Conservation (phyloP, 1,140 invertebrate species). For the Elymnias hypermnestra region DNA sequence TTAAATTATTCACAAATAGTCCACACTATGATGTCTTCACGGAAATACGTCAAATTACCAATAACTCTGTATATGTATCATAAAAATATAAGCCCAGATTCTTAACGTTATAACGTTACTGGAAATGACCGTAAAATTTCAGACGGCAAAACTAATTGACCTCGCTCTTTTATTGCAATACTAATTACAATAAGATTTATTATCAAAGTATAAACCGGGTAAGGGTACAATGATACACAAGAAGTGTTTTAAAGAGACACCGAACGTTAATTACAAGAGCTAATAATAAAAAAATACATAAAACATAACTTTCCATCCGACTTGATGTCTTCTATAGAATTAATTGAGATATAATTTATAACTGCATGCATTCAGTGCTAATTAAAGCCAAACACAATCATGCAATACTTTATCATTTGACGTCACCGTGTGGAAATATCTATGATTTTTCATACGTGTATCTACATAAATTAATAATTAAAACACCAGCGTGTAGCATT, state of each 20-base stretch:
- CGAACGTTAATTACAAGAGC: slow-evolving; percentile 12
- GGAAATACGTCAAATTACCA: too few relatives aligned
- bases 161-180: slow-evolving; percentile 17
- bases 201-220: slow-evolving; percentile 10
- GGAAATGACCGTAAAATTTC: slow-evolving; percentile 8
- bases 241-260: slow-evolving; percentile 15
- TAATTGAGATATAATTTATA: background rate
- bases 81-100: too few relatives aligned
- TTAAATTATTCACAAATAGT: too few relatives aligned
- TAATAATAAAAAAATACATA: slow-evolving; percentile 7
- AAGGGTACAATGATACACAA: slow-evolving; percentile 18
- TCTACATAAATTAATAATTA: too few relatives aligned
- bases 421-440: too few relatives aligned
- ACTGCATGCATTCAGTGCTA: background rate
- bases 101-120: background rate
- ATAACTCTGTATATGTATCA: too few relatives aligned
- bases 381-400: slow-evolving; percentile 1
- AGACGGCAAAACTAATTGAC: slow-evolving; percentile 13
- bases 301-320: slow-evolving; percentile 8
- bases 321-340: too few relatives aligned
- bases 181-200: slow-evolving; percentile 17
- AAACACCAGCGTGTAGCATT: too few relatives aligned
- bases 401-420: background rate
- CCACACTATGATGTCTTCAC: too few relatives aligned
- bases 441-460: too few relatives aligned